Base-by-base conservation (phyloP, 2,888 invertebrate genomes). In the Dolichomitus sp. region DNA sequence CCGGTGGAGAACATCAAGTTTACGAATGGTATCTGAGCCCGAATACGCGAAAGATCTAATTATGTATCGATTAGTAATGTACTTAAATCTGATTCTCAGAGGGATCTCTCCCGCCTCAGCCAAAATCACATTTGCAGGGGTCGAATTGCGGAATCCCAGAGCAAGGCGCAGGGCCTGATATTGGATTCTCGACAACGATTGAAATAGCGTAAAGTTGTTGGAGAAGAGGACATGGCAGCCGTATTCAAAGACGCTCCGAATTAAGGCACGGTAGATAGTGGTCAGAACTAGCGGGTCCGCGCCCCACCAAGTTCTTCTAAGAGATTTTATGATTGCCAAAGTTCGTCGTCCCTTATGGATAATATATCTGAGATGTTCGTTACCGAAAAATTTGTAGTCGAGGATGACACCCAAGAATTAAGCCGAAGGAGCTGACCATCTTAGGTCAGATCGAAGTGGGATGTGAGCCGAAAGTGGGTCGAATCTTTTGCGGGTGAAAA, bases 61-160 rank as follows among this genome's bases (percentile, higher is more conserved):
- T 9, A 59, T 57, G 45, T 45, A 57, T 30, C 11, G n/a, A 17
- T 45, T 45, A 1, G 59, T 27, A 14, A 59, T 27, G 33, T 45
- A 33, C 11, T 72, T 59, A 19, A 72, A 59, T 0, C 45, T 27
- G 23, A 59, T 30, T 42, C 59, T 48, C 5, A 72, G 45, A 4
- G 37, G 11, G 37, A 37, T 11, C n/a, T 72, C 72, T 3, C 19
- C 11, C 1, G 54, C 54, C 54, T 54, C 19, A 12, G 12, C 9
- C 14, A 23, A 12, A 54, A 27, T 27, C 4, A 7, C 54, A 54
- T 14, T 11, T 4, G 27, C 4, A 37, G 37, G 9, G 57, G 2
- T 37, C 37, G 37, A 37, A 23, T 23, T 23, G 23, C 23, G 23
- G 23, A 23, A 23, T 23, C 23, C 23, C 23, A 23, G 23, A 23